Base-by-base conservation (phyloP, 1,140 invertebrate species). In the Euura saliciscinereae region DNA sequence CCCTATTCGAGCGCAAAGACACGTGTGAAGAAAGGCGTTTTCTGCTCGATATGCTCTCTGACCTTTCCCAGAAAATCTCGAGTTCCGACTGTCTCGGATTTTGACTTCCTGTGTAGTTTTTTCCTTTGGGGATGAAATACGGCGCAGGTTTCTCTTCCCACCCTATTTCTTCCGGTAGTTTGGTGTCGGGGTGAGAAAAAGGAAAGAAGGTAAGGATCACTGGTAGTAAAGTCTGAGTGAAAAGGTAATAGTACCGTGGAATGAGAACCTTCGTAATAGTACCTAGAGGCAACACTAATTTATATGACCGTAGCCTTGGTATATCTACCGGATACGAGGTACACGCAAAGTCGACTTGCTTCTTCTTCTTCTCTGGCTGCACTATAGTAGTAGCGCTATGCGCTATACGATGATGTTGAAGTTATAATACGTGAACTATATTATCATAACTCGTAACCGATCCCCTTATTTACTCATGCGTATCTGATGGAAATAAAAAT, bases 121-220 rank as follows among this genome's bases (percentile, higher is more conserved):
- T 59, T 46, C 11, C 42, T 70, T 59, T 44, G 65, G 43, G 65
- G 65, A 44, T 42, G 13, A 70, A 43, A 45, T 13, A 8, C 44
- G 59, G 13, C 44, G 59, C 44, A 46, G n/a, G n/a, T n/a, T n/a
- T n/a, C n/a, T n/a, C n/a, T n/a, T n/a, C n/a, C n/a, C n/a, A n/a
- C n/a, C n/a, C 7, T 11, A 46, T 70, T 64, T 70, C 69, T 13
- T 64, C n/a, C 11, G 7, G 59, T 46, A 70, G 46, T 64, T 44
- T 64, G 65, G 65, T 7, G 65, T 64, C 59, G 46, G 65, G 65
- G 65, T 59, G 46, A 44, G 44, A 13, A 70, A 13, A 11, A 70
- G 11, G 7, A 70, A 59, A 13, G 69, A 59, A 70, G 65, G 51
- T 69, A 4, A 45, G 42, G 59, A 64, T n/a, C n/a, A n/a, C 69